Evolutionary conservation across 2,797 vertebrate genomes (phyloP).

Genomic region (Pseudochromis fuscus): DNA sequence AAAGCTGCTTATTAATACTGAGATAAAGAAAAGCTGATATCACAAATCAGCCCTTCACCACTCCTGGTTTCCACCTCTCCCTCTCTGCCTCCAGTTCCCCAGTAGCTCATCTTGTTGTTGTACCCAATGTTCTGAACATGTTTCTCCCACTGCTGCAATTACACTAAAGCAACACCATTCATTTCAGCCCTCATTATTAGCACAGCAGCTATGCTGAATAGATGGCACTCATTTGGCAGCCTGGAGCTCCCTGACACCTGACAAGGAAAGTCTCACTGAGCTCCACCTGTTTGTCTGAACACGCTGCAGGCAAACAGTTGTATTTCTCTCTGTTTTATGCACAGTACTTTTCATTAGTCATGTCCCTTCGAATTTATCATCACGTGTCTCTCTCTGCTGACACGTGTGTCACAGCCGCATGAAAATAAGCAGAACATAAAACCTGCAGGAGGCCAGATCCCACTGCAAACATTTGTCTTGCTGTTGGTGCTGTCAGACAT

Average conservation of each 20-base stretch:
- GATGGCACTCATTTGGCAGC: conserved; percentile 55
- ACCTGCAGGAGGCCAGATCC: conserved; percentile 9
- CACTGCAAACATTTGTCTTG: conserved; percentile 35
- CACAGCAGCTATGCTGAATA: conserved; percentile 45
- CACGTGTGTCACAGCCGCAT: neutral
- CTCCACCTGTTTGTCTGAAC: conserved; percentile 60
- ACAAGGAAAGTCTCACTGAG: conserved; percentile 54
- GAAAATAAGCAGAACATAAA: conserved; percentile 35
- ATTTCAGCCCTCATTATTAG: conserved; percentile 69
- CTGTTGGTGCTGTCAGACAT: conserved; percentile 33
- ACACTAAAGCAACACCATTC: conserved; percentile 65
- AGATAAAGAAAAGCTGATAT: neutral
- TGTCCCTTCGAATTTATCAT: conserved; percentile 16
- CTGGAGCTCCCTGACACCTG: conserved; percentile 48
- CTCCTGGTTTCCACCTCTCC: neutral
- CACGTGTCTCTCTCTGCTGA: conserved; percentile 12
- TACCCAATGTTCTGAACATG: conserved; percentile 43
- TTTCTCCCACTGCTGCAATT: conserved; percentile 72
- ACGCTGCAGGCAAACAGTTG: conserved; percentile 27
- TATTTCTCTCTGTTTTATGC: neutral
- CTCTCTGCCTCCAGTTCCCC: conserved; percentile 1
- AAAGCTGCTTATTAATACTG: neutral
- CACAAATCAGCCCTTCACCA: neutral
- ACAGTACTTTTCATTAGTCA: conserved; percentile 23
- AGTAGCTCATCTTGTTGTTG: conserved; percentile 42